Percentiles rank a stretch among this genome's conserved stretches.
These are phyloP conservation scores for Sebastes baramenuke DNA, from an alignment of 2,797 vertebrate genomes.

Conservation along the genomic window DNA sequence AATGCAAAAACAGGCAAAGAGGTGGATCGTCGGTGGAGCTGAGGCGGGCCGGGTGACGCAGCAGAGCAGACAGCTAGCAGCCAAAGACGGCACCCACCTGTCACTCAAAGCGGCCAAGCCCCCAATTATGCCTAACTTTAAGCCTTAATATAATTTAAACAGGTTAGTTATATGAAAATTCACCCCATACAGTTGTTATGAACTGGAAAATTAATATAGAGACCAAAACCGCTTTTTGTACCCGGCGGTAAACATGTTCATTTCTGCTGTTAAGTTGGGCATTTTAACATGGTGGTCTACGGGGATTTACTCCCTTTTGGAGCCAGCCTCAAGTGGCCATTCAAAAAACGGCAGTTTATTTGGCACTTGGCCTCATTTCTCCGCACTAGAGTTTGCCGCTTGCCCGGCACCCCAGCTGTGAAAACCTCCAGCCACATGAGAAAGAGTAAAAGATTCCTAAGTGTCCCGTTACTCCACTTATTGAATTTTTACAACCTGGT, in stretches of 20 bases:
- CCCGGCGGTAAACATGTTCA: not conserved
- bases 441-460: slow-evolving; percentile 62
- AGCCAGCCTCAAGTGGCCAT: not conserved
- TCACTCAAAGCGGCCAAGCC: not conserved
- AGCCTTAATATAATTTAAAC: not conserved
- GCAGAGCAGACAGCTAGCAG: too few relatives aligned
- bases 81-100: too few relatives aligned
- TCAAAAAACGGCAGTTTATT: not conserved
- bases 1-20: too few relatives aligned
- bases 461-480: slow-evolving; percentile 68
- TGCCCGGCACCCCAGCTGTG: slow-evolving; percentile 59
- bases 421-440: slow-evolving; percentile 72
- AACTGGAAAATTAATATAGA: not conserved
- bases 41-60: too few relatives aligned
- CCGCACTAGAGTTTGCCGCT: not conserved
- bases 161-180: not conserved
- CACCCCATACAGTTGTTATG: not conserved
- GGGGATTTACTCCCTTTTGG: not conserved
- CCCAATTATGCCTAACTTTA: not conserved
- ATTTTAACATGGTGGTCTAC: not conserved
- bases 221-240: not conserved
- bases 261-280: not conserved
- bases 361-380: not conserved
- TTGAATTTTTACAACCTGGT: slow-evolving; percentile 76
- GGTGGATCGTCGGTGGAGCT: too few relatives aligned